Conservation (phyloP, 2,113 vertebrate species). For the Ahaetulla prasina region DNA sequence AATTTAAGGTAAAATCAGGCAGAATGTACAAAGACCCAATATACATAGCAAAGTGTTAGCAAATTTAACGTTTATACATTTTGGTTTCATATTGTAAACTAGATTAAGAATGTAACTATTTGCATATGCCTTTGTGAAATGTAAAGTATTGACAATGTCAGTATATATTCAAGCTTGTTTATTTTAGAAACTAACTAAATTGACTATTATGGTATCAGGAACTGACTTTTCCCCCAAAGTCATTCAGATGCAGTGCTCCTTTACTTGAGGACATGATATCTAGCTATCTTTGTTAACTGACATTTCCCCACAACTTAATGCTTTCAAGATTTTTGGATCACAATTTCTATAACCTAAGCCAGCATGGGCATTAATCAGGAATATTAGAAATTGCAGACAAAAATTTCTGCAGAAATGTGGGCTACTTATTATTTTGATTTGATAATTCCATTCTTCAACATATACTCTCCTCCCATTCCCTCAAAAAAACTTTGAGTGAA, state of each 20-base stretch:
- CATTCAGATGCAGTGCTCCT: conserved; percentile 72
- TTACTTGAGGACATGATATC: conserved; percentile 61
- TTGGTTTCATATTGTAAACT: conserved; percentile 98
- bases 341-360: neutral
- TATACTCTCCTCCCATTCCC: conserved; percentile 23
- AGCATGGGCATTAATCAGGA: neutral
- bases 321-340: neutral
- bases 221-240: conserved; percentile 41
- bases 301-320: neutral
- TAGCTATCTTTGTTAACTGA: conserved; percentile 42
- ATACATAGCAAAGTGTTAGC: conserved; percentile 70
- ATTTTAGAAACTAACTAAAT: conserved; percentile 68
- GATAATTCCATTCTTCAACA: conserved; percentile 22
- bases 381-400: neutral
- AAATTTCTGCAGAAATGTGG: conserved; percentile 27
- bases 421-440: conserved; percentile 67
- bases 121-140: conserved; percentile 94
- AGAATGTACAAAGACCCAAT: conserved; percentile 85
- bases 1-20: conserved; percentile 82
- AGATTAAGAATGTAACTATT: conserved; percentile 93
- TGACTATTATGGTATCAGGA: conserved; percentile 68
- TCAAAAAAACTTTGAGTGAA: conserved; percentile 31
- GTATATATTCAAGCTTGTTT: conserved; percentile 65
- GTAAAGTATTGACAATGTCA: conserved; percentile 81
- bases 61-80: conserved; percentile 95